Base-by-base conservation (phyloP, 1,140 invertebrate genomes). In the Holcopasites calliopsidis region DNA sequence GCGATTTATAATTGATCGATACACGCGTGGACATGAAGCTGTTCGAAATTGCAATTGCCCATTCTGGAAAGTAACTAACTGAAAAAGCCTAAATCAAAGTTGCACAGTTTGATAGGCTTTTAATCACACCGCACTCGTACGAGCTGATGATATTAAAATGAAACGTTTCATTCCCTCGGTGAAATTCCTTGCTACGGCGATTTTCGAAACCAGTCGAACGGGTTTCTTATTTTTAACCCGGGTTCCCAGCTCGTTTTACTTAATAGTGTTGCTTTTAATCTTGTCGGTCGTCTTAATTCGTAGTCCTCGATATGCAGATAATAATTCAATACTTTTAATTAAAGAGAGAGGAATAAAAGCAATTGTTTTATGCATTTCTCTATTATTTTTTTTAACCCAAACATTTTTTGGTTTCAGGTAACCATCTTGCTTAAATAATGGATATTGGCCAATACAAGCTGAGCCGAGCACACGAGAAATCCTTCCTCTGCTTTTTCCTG, bases 171-270 rank as follows among this genome's bases (percentile, higher is more conserved):
- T 54, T 42, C 7, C 10, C n/a, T 1, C 11, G 10, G 44, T 62
- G 57, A 72, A 62, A 72, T 40, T 72, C 35, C 28, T 40, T 21
- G 10, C 40, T 26, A 13, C 1, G 23, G 21, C 21, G 60, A 54
- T 65, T 55, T 65, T 26, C 16, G 49, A 66, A 74, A 74, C 71
- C 50, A 35, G 71, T 74, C 33, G 28, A 40, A 74, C 71, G 42
- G 50, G 71, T 74, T 74, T 66, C 71, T 33, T 65, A 55, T 64
- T 66, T 74, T 66, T 66, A 23, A 60, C 38, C 70, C 49, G 21
- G 58, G 8, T 38, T 16, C 35, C 6, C 18, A 7, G 13, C 26
- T 11, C 26, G 38, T 28, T 13, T 52, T 18, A 26, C 38, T 60
- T 68, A 68, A 54, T 13, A 50, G 35, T 33, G 13, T 38, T 31